Conservation (phyloP, 2,797 vertebrate genomes). For the Molossus alvarezi region DNA sequence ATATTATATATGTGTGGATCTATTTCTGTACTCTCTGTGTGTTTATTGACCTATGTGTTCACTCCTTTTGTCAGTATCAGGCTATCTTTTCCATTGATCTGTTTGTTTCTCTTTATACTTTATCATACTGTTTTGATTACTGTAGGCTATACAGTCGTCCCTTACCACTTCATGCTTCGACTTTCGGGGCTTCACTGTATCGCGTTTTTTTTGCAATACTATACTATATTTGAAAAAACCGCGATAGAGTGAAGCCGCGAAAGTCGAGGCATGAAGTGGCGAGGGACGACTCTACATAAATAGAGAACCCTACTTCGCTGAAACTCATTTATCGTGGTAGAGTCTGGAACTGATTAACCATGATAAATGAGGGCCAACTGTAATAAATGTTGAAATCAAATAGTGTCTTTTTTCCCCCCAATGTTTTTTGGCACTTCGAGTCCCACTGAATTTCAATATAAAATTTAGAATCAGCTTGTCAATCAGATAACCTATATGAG, state of each 20-base stretch:
- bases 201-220: too few species aligned
- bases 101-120: not conserved
- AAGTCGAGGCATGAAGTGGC: too few species aligned
- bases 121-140: not conserved
- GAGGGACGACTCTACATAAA: too few species aligned
- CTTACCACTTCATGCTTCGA: too few species aligned
- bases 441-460: conserved; percentile 11
- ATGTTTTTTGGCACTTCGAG: not conserved
- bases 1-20: not conserved
- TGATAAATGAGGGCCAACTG: too few species aligned
- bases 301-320: too few species aligned
- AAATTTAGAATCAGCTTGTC: not conserved
- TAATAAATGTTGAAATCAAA: not conserved
- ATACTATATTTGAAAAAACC: too few species aligned
- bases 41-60: not conserved
- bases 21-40: not conserved
- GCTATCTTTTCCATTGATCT: not conserved
- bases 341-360: too few species aligned
- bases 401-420: not conserved
- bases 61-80: not conserved
- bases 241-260: too few species aligned
- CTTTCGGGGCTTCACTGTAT: too few species aligned
- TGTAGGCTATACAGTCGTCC: not conserved
- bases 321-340: too few species aligned
- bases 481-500: not conserved